Evolutionary conservation across 1,140 invertebrate genomes (phyloP).

Genomic region (Odontomachus brunneus): DNA sequence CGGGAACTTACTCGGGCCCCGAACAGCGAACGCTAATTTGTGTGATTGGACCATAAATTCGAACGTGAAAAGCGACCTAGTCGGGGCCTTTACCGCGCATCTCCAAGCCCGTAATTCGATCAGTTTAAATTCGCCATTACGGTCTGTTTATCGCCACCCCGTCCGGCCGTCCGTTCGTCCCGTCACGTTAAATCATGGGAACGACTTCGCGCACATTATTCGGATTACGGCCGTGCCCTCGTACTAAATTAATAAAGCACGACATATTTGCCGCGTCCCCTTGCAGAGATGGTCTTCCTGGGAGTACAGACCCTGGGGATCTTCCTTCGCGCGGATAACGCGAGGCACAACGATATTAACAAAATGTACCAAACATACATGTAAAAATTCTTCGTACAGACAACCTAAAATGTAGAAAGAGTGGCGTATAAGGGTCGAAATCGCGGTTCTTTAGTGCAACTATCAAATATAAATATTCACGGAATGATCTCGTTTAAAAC

Average conservation of each 20-base stretch:
- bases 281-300: neutral
- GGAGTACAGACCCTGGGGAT: neutral
- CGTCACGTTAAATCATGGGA: neutral
- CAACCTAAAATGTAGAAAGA: too few species aligned
- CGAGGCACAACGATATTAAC: neutral
- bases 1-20: neutral
- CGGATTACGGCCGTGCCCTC: neutral
- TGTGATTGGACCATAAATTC: conserved; percentile 45
- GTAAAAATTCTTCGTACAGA: too few species aligned
- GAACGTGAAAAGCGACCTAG: neutral
- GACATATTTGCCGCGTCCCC: conserved; percentile 3
- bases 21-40: conserved; percentile 2
- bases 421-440: too few species aligned
- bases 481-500: too few species aligned
- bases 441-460: too few species aligned
- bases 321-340: neutral
- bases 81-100: neutral
- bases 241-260: conserved; percentile 26
- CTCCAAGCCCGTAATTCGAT: conserved; percentile 20
- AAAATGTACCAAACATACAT: too few species aligned
- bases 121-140: conserved; percentile 39
- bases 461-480: too few species aligned
- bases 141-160: conserved; percentile 12
- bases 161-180: neutral
- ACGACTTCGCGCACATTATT: neutral